A percentile compares a stretch with the other conserved stretches of the same genome.
phyloP scores from a whole-genome alignment of 1,140 invertebrate genomes.

The Tetragnatha versicolor region DNA sequence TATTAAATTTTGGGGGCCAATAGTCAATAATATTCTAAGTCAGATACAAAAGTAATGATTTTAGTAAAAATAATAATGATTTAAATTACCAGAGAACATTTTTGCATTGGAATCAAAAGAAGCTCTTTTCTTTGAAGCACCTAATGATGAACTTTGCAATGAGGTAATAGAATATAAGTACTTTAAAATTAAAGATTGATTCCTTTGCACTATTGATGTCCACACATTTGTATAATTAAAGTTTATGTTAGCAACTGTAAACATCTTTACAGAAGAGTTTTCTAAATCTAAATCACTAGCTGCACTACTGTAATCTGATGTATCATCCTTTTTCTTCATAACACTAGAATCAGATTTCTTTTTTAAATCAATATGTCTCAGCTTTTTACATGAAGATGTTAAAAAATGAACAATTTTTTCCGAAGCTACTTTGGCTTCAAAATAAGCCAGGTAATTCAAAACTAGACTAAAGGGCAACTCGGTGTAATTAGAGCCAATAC shows the following conservation, averaged over 20 bases:
- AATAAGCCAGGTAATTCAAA: slow-evolving; percentile 23
- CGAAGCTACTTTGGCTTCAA: slow-evolving; percentile 36
- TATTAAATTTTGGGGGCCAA: not conserved
- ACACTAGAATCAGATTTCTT: not conserved
- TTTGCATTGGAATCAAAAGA: not conserved
- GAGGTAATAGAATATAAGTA: slow-evolving; percentile 26
- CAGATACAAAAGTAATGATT: not conserved
- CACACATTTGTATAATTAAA: slow-evolving; percentile 8
- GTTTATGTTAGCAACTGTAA: not conserved
- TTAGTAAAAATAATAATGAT: not conserved
- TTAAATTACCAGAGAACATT: slow-evolving; percentile 12
- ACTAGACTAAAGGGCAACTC: slow-evolving; percentile 8
- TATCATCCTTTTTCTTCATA: not conserved
- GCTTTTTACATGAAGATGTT: slow-evolving; percentile 14
- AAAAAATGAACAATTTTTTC: slow-evolving; percentile 24
- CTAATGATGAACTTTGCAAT: slow-evolving; percentile 8
- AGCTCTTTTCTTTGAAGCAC: not conserved
- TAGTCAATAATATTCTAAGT: not conserved
- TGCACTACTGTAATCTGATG: slow-evolving; percentile 9
- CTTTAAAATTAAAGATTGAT: slow-evolving; percentile 35
- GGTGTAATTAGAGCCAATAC: not conserved
- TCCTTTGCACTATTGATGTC: slow-evolving; percentile 20
- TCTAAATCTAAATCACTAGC: slow-evolving; percentile 18
- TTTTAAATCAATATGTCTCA: not conserved
- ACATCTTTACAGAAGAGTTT: not conserved